Conservation (phyloP, 1,140 invertebrate genomes). For the Zaprionus africanus region DNA sequence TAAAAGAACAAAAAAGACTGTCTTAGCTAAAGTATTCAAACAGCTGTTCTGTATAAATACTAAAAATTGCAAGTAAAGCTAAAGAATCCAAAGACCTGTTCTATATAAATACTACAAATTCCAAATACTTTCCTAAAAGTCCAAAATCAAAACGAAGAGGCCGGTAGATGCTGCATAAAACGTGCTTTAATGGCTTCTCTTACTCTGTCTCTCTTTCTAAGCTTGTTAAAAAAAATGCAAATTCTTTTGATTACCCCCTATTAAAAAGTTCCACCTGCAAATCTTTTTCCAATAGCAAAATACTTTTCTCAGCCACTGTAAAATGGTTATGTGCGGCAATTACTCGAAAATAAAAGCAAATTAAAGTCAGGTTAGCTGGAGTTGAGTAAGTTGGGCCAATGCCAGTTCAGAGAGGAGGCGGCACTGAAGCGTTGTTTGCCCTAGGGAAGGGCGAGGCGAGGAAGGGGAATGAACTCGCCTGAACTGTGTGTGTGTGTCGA, state of each 20-base stretch:
- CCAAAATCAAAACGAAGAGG: too few species aligned
- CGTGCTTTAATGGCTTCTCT: background rate
- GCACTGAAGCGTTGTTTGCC: conserved; percentile 49
- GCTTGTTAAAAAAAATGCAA: background rate
- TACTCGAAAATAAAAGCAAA: conserved; percentile 6
- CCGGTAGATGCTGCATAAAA: too few species aligned
- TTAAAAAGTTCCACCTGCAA: background rate
- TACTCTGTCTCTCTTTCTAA: background rate
- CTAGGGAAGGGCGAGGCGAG: background rate
- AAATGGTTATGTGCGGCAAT: conserved; percentile 6
- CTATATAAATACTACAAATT: too few species aligned
- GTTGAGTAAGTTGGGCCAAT: conserved; percentile 3
- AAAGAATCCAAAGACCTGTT: too few species aligned
- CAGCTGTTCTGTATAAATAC: too few species aligned
- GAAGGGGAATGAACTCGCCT: conserved; percentile 59
- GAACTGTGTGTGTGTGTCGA: conserved; percentile 44
- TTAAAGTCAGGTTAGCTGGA: background rate
- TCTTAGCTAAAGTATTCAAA: too few species aligned
- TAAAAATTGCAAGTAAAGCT: too few species aligned
- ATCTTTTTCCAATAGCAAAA: conserved; percentile 1
- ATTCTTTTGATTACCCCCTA: background rate
- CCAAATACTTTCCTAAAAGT: too few species aligned
- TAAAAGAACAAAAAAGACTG: too few species aligned
- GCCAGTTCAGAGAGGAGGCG: conserved; percentile 27
- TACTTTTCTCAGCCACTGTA: conserved; percentile 4